phyloP scores from a whole-genome alignment of 2,888 invertebrate species.

The Nephrotoma appendiculata region DNA sequence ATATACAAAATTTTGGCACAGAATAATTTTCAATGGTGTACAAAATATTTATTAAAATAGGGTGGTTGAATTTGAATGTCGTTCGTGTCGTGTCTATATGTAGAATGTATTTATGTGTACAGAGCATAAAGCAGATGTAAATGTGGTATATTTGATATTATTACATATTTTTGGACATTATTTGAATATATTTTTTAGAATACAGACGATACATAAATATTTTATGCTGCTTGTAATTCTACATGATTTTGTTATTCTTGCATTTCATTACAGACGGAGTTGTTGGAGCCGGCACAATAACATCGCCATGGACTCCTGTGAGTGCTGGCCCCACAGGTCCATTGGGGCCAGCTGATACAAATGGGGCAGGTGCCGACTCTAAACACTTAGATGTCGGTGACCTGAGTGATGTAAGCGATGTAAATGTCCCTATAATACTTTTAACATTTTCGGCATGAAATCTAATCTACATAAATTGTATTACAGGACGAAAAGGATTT shows the following conservation, averaged over 20 bases:
- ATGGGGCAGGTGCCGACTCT: constrained; percentile 82
- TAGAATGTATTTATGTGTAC: not conserved
- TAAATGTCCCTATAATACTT: constrained; percentile 7
- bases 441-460: not conserved
- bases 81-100: not conserved
- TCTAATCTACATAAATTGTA: not conserved
- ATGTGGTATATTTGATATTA: not conserved
- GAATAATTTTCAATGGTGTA: not conserved
- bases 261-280: constrained; percentile 43
- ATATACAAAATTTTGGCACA: not conserved
- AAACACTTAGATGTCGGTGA: constrained; percentile 88
- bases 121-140: not conserved
- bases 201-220: not conserved
- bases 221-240: not conserved
- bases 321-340: constrained; percentile 51
- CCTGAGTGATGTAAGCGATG: constrained; percentile 63
- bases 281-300: constrained; percentile 83
- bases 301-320: constrained; percentile 91
- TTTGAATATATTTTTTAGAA: not conserved
- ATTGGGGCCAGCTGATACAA: constrained; percentile 65
- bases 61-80: not conserved
- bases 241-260: not conserved
- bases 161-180: not conserved
- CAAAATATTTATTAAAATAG: not conserved
- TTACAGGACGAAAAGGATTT: constrained; percentile 70